A percentile compares a stretch with the other conserved stretches of the same genome.
Evolutionary conservation across 2,797 vertebrate genomes (phyloP).

Genomic region (Alouatta caraya): DNA sequence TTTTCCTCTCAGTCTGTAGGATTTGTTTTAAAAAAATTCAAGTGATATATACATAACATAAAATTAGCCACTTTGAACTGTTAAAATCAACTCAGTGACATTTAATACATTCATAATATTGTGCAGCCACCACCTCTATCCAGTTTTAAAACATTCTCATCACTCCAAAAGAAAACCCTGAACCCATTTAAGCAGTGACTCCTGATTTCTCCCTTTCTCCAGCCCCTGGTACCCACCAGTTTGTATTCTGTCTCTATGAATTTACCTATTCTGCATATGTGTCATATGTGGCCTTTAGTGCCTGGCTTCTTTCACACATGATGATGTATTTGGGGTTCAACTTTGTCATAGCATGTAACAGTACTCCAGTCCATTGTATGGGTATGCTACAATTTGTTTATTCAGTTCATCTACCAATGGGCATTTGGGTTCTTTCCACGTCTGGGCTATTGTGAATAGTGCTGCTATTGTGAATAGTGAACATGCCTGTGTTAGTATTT

Average conservation of each 20-base stretch:
- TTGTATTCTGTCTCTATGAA: background rate
- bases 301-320: background rate
- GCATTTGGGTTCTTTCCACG: background rate
- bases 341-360: background rate
- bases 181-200: background rate
- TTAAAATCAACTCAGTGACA: background rate
- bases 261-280: background rate
- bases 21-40: background rate
- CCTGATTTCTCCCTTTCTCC: rapidly evolving
- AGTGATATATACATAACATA: background rate
- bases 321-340: background rate
- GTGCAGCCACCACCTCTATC: background rate
- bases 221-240: background rate
- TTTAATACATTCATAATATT: background rate
- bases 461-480: background rate
- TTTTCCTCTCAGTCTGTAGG: background rate
- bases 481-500: no score
- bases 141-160: background rate
- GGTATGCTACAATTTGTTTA: background rate
- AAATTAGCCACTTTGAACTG: background rate
- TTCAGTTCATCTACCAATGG: background rate
- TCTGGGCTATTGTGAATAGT: background rate
- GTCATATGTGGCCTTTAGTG: background rate
- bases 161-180: background rate
- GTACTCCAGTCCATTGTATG: background rate